Conservation (phyloP, 2,888 invertebrate species). For the Sarcophaga carnaria region DNA sequence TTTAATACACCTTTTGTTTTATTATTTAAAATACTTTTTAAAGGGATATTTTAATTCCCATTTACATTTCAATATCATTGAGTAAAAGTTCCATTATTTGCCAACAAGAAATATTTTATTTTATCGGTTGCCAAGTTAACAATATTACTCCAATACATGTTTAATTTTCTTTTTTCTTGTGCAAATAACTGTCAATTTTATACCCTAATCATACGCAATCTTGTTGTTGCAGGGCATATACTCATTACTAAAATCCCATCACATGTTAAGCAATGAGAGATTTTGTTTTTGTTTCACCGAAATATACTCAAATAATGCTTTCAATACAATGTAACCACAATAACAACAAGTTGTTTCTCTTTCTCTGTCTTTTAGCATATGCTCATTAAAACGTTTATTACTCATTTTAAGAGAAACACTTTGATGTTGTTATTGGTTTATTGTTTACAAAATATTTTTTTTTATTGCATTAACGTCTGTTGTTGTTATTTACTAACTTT, state of each 20-base stretch:
- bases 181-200: conserved; percentile 5
- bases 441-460: conserved; percentile 21
- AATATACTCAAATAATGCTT: conserved; percentile 14
- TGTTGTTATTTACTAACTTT: conserved; percentile 54
- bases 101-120: neutral
- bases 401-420: neutral
- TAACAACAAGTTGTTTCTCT: conserved; percentile 28
- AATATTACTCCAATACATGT: neutral
- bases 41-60: neutral
- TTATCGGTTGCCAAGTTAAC: conserved; percentile 12
- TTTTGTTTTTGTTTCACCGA: neutral
- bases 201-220: neutral
- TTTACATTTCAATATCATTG: neutral
- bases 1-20: too few species aligned
- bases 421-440: conserved; percentile 13
- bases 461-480: neutral
- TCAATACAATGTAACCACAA: conserved; percentile 6
- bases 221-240: neutral
- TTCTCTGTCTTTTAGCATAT: neutral
- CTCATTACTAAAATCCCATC: neutral
- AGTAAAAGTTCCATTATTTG: neutral
- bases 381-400: neutral
- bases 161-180: neutral
- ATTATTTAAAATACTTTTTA: too few species aligned
- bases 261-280: neutral